phyloP scores from a whole-genome alignment of 2,113 vertebrate genomes.

The Xyliphius kryptos region DNA sequence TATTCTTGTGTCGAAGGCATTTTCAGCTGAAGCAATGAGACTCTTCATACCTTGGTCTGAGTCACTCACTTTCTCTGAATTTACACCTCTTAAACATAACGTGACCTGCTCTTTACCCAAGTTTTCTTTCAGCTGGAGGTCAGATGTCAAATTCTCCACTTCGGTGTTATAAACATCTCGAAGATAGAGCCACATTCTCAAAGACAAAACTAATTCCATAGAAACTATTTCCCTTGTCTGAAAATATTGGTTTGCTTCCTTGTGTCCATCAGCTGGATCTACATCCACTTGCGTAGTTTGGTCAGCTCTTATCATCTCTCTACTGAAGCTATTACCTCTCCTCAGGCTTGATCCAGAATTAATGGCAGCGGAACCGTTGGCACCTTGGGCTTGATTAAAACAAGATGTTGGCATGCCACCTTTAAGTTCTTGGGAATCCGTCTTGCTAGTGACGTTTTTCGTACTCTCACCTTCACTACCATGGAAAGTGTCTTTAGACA shows the following conservation, averaged over 20 bases:
- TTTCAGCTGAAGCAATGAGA: constrained; percentile 40
- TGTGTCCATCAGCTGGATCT: no score
- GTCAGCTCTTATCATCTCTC: not conserved
- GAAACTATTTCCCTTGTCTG: no score
- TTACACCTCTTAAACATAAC: constrained; percentile 30
- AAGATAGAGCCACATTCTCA: constrained; percentile 53
- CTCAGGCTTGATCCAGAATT: no score
- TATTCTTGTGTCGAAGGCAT: constrained; percentile 41
- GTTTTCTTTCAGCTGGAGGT: constrained; percentile 29
- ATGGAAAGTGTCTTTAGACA: no score
- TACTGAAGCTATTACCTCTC: constrained; percentile 46
- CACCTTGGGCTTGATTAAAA: not conserved
- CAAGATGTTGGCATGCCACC: not conserved
- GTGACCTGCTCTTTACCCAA: accelerated
- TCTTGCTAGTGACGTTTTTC: not conserved
- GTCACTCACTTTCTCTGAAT: constrained; percentile 29
- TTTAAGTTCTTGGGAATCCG: not conserved
- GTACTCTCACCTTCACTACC: no score
- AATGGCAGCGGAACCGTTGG: no score
- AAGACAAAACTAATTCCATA: constrained; percentile 45
- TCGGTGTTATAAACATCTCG: not conserved
- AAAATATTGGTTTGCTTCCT: no score
- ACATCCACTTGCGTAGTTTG: no score
- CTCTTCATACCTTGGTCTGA: constrained; percentile 45
- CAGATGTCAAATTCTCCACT: constrained; percentile 32